Percentiles rank a stretch among this genome's conserved stretches.
Conservation (phyloP, 2,888 invertebrate species). For the Meandrusa payeni region DNA sequence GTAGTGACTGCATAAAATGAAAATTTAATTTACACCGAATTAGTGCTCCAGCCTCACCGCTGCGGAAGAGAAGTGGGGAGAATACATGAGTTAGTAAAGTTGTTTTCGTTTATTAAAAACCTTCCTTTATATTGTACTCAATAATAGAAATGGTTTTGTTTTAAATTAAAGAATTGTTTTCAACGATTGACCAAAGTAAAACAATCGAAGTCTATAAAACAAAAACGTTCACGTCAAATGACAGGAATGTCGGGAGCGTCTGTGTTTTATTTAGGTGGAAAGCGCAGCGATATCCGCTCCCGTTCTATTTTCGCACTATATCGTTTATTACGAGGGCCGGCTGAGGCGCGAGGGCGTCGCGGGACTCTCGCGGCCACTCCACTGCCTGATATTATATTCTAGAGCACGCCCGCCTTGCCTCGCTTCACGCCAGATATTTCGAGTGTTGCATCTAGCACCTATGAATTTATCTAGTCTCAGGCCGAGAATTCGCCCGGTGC, state of each 20-base stretch:
- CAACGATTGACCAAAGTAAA: too few species aligned
- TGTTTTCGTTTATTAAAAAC: neutral
- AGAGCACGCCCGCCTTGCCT: constrained; percentile 76
- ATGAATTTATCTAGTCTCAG: constrained; percentile 75
- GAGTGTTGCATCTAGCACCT: constrained; percentile 76
- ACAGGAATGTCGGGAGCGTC: constrained; percentile 56
- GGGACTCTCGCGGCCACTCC: constrained; percentile 62
- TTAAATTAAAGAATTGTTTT: too few species aligned
- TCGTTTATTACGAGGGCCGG: constrained; percentile 67
- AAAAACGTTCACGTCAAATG: constrained; percentile 55
- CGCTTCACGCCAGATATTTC: constrained; percentile 78
- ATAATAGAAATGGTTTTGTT: too few species aligned
- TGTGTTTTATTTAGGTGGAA: constrained; percentile 73
- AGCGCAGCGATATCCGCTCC: constrained; percentile 58
- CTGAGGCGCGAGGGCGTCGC: constrained; percentile 41
- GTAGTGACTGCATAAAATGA: constrained; percentile 23
- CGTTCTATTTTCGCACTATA: constrained; percentile 75
- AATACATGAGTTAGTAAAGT: constrained; percentile 13
- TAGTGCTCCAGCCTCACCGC: constrained; percentile 13
- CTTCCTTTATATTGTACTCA: neutral
- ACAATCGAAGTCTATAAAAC: constrained; percentile 55
- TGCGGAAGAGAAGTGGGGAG: neutral
- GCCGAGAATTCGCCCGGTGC: constrained; percentile 65
- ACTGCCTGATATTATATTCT: constrained; percentile 79
- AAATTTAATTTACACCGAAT: constrained; percentile 20